phyloP scores from a whole-genome alignment of 2,888 invertebrate genomes.

The Protonemura montana region DNA sequence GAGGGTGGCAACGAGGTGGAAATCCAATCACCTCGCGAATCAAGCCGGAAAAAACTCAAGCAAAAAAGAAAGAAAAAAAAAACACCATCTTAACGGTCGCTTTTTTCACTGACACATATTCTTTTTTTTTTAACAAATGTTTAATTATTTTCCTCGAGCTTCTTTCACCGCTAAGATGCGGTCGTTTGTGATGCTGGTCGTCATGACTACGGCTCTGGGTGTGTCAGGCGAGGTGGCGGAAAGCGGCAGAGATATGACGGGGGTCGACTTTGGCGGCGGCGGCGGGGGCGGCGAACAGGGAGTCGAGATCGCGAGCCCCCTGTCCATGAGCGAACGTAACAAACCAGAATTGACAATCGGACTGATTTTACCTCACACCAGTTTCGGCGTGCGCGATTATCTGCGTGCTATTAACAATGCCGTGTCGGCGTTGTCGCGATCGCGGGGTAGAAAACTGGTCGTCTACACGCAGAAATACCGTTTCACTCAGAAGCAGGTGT shows the following conservation, averaged over 20 bases:
- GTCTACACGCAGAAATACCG: slow-evolving; percentile 71
- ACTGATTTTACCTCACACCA: slow-evolving; percentile 78
- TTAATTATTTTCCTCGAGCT: too few relatives aligned
- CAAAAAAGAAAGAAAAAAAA: background rate
- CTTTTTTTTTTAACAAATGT: too few relatives aligned
- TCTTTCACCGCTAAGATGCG: background rate
- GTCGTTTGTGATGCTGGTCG: slow-evolving; percentile 35
- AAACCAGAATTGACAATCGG: slow-evolving; percentile 64
- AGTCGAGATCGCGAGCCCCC: slow-evolving; percentile 49
- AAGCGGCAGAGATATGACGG: background rate
- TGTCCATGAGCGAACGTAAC: slow-evolving; percentile 42
- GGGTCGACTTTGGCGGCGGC: slow-evolving; percentile 24
- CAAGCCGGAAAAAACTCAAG: background rate
- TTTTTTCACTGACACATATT: too few relatives aligned
- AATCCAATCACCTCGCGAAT: background rate
- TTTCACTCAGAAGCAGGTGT: slow-evolving; percentile 70
- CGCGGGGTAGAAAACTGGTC: slow-evolving; percentile 62
- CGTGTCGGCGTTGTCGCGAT: slow-evolving; percentile 66
- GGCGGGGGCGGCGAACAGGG: slow-evolving; percentile 46
- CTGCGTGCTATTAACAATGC: slow-evolving; percentile 70
- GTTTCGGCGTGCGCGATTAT: slow-evolving; percentile 77
- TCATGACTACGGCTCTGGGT: slow-evolving; percentile 42
- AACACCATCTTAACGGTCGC: background rate
- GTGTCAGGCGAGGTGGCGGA: slow-evolving; percentile 15
- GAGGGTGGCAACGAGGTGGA: background rate